Evolutionary conservation across 37 sponge, comb jelly and placozoan genomes (phyloP).

Genomic region (Ephydatia muelleri): DNA sequence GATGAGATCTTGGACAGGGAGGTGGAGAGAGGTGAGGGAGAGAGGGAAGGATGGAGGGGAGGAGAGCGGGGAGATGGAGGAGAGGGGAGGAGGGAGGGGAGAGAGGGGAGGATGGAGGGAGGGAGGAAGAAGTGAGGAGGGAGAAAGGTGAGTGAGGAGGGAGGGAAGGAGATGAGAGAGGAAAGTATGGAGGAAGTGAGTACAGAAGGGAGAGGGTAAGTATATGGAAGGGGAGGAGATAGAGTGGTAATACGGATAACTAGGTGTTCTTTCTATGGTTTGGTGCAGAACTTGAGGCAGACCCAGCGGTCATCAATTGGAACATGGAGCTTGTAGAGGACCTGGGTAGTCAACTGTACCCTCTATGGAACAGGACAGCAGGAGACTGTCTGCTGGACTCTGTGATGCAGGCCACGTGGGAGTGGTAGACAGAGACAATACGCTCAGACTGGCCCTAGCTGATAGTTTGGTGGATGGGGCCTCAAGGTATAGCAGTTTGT

Average conservation of each 20-base stretch:
- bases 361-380: slow-evolving; percentile 93
- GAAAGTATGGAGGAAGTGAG: not conserved
- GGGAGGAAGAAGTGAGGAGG: not conserved
- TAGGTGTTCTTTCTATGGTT: not conserved
- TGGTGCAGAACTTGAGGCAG: slow-evolving; percentile 67
- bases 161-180: no score
- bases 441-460: slow-evolving; percentile 74
- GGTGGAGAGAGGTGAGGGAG: slow-evolving; percentile 68
- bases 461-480: slow-evolving; percentile 75
- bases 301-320: slow-evolving; percentile 85
- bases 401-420: slow-evolving; percentile 92
- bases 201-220: no score
- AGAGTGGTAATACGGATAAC: not conserved
- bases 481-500: slow-evolving; percentile 60
- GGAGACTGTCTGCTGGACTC: slow-evolving; percentile 95
- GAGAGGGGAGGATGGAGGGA: not conserved
- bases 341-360: slow-evolving; percentile 72
- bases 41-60: no score
- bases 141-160: not conserved
- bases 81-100: not conserved
- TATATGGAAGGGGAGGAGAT: no score
- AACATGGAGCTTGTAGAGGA: slow-evolving; percentile 61
- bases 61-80: no score
- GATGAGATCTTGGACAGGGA: slow-evolving; percentile 86
- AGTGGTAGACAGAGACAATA: slow-evolving; percentile 75